Evolutionary conservation across 2,113 vertebrate species (phyloP).

Genomic region (Indri indri): DNA sequence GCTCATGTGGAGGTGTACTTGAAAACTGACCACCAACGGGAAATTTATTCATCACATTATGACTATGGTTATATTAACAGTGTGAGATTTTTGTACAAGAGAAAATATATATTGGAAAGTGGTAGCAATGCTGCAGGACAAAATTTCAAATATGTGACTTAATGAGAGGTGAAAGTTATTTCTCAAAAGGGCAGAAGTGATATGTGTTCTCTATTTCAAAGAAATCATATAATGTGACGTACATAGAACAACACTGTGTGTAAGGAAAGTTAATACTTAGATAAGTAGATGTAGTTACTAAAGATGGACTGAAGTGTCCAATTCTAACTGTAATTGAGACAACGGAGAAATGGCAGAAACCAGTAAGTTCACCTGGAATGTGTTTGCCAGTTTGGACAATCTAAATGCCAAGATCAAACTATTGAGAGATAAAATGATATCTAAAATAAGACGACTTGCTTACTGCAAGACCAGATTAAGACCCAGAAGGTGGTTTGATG

Average conservation of each 20-base stretch:
- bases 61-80: conserved; percentile 2
- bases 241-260: background rate
- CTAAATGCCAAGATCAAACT: conserved; percentile 13
- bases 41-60: conserved; percentile 35
- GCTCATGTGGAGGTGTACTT: background rate
- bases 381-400: background rate
- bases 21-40: background rate
- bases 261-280: background rate
- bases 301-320: background rate
- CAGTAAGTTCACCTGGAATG: background rate
- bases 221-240: background rate
- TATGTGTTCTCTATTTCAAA: background rate
- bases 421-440: conserved; percentile 2
- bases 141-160: background rate
- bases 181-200: background rate
- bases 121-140: background rate
- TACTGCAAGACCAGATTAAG: background rate
- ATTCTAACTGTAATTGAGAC: background rate
- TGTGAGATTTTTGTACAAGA: background rate
- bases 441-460: background rate
- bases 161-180: background rate
- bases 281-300: background rate
- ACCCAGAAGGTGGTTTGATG: background rate
- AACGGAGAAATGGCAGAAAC: background rate
- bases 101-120: background rate